Conservation (phyloP, 2,797 vertebrate genomes). For the Gymnocypris eckloni region DNA sequence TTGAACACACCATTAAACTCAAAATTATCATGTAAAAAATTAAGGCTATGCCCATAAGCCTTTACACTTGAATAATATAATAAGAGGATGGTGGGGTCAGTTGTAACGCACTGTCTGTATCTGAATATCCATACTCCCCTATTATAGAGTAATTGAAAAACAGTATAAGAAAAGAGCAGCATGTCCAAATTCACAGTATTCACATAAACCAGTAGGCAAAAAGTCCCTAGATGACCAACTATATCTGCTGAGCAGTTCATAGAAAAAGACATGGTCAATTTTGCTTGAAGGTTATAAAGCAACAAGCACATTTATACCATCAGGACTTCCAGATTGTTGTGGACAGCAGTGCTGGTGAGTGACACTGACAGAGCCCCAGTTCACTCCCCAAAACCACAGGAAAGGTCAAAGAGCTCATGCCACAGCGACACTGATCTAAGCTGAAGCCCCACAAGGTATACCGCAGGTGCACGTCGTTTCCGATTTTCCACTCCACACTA, state of each 20-base stretch:
- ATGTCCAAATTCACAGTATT: not conserved
- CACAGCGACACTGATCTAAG: slow-evolving; percentile 53
- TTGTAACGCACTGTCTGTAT: not conserved
- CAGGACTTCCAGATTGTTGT: not conserved
- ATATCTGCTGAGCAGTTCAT: not conserved
- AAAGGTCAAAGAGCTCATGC: slow-evolving; percentile 54
- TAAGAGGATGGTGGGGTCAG: not conserved
- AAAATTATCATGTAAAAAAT: not conserved
- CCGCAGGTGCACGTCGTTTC: slow-evolving; percentile 55
- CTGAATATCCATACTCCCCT: not conserved
- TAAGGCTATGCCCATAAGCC: not conserved
- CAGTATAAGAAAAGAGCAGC: not conserved
- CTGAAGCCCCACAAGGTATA: slow-evolving; percentile 46
- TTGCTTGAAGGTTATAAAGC: not conserved
- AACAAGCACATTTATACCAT: not conserved
- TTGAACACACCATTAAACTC: not conserved
- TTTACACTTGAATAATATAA: not conserved
- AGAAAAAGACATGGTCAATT: not conserved
- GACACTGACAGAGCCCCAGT: slow-evolving; percentile 31
- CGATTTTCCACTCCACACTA: slow-evolving; percentile 45
- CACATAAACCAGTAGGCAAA: not conserved
- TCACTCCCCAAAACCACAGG: slow-evolving; percentile 19
- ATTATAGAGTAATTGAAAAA: not conserved
- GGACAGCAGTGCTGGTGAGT: slow-evolving; percentile 12
- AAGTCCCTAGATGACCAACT: not conserved